phyloP scores from a whole-genome alignment of 92 coral and sea anemone genomes.

The Micromussa lordhowensis region DNA sequence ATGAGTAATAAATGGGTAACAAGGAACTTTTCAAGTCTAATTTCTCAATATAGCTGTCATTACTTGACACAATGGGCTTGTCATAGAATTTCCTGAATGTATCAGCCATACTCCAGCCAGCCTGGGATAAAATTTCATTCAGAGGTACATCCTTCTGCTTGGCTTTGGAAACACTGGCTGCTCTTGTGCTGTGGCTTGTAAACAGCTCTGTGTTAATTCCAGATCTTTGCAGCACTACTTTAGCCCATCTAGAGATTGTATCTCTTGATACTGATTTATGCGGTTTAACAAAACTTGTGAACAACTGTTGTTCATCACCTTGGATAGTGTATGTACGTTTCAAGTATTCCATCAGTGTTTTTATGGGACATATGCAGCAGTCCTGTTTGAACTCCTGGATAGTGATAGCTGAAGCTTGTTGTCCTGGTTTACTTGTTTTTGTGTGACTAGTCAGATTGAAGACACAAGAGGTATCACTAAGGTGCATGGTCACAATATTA shows the following conservation, averaged over 20 bases:
- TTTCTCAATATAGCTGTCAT: conserved; percentile 9
- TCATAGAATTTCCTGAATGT: conserved; percentile 23
- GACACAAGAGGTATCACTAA: neutral
- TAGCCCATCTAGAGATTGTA: conserved; percentile 64
- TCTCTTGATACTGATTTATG: conserved; percentile 54
- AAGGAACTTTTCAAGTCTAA: neutral
- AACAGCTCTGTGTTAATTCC: conserved; percentile 56
- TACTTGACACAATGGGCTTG: neutral
- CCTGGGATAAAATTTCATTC: conserved; percentile 49
- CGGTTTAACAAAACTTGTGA: conserved; percentile 51
- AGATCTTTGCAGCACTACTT: conserved; percentile 50
- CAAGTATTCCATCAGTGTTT: too few relatives aligned
- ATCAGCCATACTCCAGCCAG: conserved; percentile 59
- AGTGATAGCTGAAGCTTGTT: conserved; percentile 19
- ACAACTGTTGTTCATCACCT: conserved; percentile 49
- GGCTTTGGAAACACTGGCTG: conserved; percentile 59
- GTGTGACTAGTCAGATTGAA: conserved; percentile 47
- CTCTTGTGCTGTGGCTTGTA: conserved; percentile 58
- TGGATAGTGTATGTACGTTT: conserved; percentile 37
- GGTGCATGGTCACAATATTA: too few relatives aligned
- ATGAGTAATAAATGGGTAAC: neutral
- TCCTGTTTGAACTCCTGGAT: too few relatives aligned
- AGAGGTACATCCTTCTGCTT: conserved; percentile 44
- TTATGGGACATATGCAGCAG: too few relatives aligned
- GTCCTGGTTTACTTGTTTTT: conserved; percentile 61